Conservation (phyloP, 2,797 vertebrate genomes). For the Xenopus petersii region DNA sequence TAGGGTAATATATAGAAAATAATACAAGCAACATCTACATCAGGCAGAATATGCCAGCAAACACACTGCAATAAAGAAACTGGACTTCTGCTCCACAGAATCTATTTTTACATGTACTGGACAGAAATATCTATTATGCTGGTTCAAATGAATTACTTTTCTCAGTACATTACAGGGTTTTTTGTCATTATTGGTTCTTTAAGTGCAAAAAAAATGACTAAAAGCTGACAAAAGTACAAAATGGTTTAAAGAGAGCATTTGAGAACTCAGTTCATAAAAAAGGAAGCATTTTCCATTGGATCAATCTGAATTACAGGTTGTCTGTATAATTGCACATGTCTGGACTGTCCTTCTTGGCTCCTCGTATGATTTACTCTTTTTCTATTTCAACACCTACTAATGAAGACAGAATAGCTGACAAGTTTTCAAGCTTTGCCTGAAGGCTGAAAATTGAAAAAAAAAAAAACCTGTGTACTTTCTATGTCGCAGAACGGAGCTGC, state of each 20-base stretch:
- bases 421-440: constrained; percentile 9
- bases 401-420: constrained; percentile 26
- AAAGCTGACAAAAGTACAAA: no score
- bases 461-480: not conserved
- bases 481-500: not conserved
- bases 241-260: not conserved
- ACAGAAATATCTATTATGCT: not conserved
- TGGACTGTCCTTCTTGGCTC: constrained; percentile 2
- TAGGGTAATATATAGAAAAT: no score
- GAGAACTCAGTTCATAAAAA: not conserved
- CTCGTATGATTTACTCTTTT: constrained; percentile 14
- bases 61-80: no score
- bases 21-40: no score
- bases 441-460: not conserved
- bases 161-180: not conserved
- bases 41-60: no score
- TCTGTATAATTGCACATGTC: constrained; percentile 27
- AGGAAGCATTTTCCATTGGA: constrained; percentile 1
- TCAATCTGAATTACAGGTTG: not conserved
- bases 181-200: not conserved
- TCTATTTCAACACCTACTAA: constrained; percentile 26
- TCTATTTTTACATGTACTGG: no score
- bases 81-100: no score
- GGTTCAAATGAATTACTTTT: no score
- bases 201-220: no score